Percentiles rank a stretch among this genome's conserved stretches.
phyloP scores from a whole-genome alignment of 2,888 invertebrate genomes.

The Adineta ricciae region DNA sequence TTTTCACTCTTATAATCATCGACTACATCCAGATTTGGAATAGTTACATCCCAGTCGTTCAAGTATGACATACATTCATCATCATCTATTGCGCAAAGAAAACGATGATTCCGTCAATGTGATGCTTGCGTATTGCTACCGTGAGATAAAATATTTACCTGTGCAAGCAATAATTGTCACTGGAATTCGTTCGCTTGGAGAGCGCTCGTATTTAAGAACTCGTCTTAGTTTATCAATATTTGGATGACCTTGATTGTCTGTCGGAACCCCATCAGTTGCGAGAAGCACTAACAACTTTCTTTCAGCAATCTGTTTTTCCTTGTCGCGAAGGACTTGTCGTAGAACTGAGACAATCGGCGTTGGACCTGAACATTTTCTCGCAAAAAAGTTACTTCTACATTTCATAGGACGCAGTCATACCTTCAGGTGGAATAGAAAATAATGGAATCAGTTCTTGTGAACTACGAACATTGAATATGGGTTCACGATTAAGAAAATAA shows the following conservation, averaged over 20 bases:
- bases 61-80: constrained; percentile 28
- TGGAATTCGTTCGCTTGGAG: background rate
- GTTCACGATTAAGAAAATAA: constrained; percentile 29
- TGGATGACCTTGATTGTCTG: constrained; percentile 19
- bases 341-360: constrained; percentile 23
- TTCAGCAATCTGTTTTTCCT: background rate
- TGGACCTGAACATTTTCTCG: too few relatives aligned
- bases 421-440: constrained; percentile 19
- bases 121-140: too few relatives aligned
- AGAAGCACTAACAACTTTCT: constrained; percentile 27
- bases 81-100: background rate
- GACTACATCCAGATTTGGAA: constrained; percentile 29
- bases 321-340: constrained; percentile 1
- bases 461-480: background rate
- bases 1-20: constrained; percentile 30
- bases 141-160: background rate
- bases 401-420: background rate
- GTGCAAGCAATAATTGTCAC: constrained; percentile 32
- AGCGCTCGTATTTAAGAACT: background rate
- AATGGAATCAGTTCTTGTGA: background rate
- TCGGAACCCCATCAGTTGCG: constrained; percentile 31
- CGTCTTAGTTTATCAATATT: constrained; percentile 17
- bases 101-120: background rate
- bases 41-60: constrained; percentile 28
- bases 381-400: too few relatives aligned